Percentiles rank a stretch among this genome's conserved stretches.
phyloP scores from a whole-genome alignment of 2,888 invertebrate species.

The Malthinus flaveolus region DNA sequence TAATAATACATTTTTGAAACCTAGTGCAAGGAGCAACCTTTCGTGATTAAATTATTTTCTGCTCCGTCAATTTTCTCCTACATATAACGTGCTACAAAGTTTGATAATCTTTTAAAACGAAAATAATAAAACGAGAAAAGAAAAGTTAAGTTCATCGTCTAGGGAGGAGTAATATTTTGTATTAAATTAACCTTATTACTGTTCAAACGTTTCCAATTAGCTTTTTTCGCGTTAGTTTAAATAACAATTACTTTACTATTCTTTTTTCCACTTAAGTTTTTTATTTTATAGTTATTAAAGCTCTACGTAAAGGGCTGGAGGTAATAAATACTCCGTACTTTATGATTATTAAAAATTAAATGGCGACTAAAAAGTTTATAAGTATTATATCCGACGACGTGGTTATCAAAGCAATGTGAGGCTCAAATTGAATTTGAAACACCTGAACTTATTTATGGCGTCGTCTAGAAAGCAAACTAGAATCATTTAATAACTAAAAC shows the following conservation, averaged over 20 bases:
- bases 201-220: neutral
- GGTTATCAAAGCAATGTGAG: constrained; percentile 31
- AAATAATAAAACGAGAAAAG: neutral
- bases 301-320: constrained; percentile 3
- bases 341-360: constrained; percentile 18
- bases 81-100: neutral
- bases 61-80: neutral
- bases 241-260: neutral
- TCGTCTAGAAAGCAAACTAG: constrained; percentile 36
- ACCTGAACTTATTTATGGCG: constrained; percentile 41
- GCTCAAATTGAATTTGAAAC: constrained; percentile 41
- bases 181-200: neutral
- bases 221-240: too few species aligned
- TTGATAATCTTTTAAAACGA: neutral
- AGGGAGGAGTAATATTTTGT: neutral
- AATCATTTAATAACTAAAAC: constrained; percentile 36
- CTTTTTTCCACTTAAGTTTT: neutral
- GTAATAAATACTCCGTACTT: constrained; percentile 26
- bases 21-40: neutral
- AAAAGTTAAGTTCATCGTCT: neutral
- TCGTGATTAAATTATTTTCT: neutral
- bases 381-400: constrained; percentile 2
- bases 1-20: too few species aligned
- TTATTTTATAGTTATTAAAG: too few species aligned
- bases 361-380: constrained; percentile 8